A percentile compares a stretch with the other conserved stretches of the same genome.
Conservation (phyloP, 1,140 invertebrate species). For the Micrasema longulum region DNA sequence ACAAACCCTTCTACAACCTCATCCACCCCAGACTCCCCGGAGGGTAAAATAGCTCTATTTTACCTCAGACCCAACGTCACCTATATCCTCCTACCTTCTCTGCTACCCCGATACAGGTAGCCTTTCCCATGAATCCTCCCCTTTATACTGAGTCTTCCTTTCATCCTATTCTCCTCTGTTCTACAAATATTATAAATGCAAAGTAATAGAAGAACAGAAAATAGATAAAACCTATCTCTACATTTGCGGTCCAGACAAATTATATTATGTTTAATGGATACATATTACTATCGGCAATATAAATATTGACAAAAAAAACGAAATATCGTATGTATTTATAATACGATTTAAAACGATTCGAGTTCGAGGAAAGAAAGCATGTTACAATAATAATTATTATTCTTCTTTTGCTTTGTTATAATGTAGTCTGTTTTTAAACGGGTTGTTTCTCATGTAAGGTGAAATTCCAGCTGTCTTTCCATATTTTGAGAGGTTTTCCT, state of each 20-base stretch:
- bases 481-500: no score
- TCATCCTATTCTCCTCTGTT: constrained; percentile 12
- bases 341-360: no score
- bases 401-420: no score
- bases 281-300: no score
- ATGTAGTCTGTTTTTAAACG: no score
- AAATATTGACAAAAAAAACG: no score
- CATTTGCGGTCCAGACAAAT: neutral
- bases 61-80: constrained; percentile 24
- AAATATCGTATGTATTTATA: no score
- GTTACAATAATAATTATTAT: no score
- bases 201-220: neutral
- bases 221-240: constrained; percentile 11
- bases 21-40: constrained; percentile 31
- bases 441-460: no score
- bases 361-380: no score
- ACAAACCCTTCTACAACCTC: neutral
- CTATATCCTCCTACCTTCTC: constrained; percentile 17
- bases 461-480: no score
- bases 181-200: constrained; percentile 22
- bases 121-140: constrained; percentile 14
- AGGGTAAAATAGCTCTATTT: constrained; percentile 50
- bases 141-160: constrained; percentile 15
- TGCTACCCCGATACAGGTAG: constrained; percentile 30
- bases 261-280: no score